Conservation (phyloP, 2,888 invertebrate genomes). For the Pterobdella sp. region DNA sequence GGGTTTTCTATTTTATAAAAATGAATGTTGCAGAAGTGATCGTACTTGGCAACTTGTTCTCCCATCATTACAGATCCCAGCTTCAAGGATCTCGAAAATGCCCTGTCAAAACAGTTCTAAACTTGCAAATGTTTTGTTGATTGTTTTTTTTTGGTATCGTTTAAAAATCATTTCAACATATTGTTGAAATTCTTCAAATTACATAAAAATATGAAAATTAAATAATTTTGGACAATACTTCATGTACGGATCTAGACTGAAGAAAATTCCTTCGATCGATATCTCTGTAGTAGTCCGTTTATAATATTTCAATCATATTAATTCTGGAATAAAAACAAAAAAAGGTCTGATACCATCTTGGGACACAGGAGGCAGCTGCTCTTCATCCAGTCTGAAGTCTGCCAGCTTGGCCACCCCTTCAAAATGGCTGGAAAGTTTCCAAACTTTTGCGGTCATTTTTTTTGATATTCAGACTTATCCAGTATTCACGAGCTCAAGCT, state of each 20-base stretch:
- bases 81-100: conserved; percentile 49
- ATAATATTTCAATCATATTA: not conserved
- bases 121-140: no score
- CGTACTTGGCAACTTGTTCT: conserved; percentile 64
- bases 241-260: conserved; percentile 65
- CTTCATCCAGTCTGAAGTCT: conserved; percentile 63
- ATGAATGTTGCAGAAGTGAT: not conserved
- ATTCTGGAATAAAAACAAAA: not conserved
- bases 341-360: conserved; percentile 60
- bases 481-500: no score
- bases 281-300: conserved; percentile 46
- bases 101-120: conserved; percentile 42
- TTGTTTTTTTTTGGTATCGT: no score
- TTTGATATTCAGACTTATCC: no score
- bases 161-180: no score
- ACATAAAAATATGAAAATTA: no score
- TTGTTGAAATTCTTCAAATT: no score
- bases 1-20: not conserved
- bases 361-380: conserved; percentile 60
- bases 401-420: conserved; percentile 61
- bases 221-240: no score
- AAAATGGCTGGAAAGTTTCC: conserved; percentile 59
- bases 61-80: conserved; percentile 64
- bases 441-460: conserved; percentile 58
- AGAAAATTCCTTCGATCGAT: conserved; percentile 61